Conservation (phyloP, 2,888 invertebrate genomes). For the Cyclophora albipunctata region DNA sequence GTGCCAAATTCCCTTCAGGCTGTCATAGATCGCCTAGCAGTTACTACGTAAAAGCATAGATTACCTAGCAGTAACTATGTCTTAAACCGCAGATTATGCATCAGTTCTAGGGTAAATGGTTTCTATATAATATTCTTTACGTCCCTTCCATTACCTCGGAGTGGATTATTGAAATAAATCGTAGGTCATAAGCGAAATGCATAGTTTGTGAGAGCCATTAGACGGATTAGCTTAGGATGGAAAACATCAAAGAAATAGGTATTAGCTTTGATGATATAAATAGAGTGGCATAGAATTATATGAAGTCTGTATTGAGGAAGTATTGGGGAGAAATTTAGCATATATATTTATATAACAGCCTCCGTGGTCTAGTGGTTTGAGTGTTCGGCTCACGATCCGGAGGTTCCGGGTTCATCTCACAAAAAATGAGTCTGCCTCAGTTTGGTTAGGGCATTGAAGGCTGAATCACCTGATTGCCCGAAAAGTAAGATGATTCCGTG, state of each 20-base stretch:
- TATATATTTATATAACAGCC: too few relatives aligned
- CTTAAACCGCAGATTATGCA: neutral
- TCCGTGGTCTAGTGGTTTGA: too few relatives aligned
- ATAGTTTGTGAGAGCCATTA: slow-evolving; percentile 48
- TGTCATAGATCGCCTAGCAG: neutral
- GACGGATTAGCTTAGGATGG: slow-evolving; percentile 37
- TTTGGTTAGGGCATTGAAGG: too few relatives aligned
- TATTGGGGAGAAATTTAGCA: too few relatives aligned
- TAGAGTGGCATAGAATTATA: too few relatives aligned
- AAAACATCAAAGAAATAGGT: slow-evolving; percentile 1
- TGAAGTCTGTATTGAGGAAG: too few relatives aligned
- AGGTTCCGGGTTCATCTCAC: too few relatives aligned
- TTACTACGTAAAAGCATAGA: neutral
- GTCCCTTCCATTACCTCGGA: slow-evolving; percentile 29
- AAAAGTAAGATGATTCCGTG: too few relatives aligned
- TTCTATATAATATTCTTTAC: slow-evolving; percentile 35
- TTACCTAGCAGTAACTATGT: slow-evolving; percentile 2
- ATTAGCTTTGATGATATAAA: neutral
- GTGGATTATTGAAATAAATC: slow-evolving; percentile 60
- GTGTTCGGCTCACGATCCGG: too few relatives aligned
- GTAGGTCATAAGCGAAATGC: slow-evolving; percentile 52
- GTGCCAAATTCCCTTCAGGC: neutral
- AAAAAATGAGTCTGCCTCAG: too few relatives aligned
- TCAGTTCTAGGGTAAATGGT: slow-evolving; percentile 12
- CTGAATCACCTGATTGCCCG: too few relatives aligned